A percentile compares a stretch with the other conserved stretches of the same genome.
These are phyloP conservation scores for Drosophila niveifrons DNA, from an alignment of 2,888 invertebrate genomes.

Conservation along the genomic window DNA sequence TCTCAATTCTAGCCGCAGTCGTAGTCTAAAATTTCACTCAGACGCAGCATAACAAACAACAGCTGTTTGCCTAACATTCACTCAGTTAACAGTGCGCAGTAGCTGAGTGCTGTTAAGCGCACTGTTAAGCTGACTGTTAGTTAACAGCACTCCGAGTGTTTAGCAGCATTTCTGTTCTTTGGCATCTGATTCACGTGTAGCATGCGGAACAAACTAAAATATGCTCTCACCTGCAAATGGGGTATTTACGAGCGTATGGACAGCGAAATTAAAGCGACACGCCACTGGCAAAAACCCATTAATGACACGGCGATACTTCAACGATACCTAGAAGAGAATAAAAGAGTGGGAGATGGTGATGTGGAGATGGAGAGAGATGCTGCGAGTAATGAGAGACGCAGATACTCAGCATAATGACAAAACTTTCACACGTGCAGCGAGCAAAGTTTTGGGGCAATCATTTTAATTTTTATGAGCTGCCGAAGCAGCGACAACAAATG, in stretches of 20 bases:
- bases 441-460: constrained; percentile 68
- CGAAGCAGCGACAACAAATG: constrained; percentile 10
- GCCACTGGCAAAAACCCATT: constrained; percentile 51
- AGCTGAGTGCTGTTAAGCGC: not conserved
- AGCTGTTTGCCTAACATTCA: constrained; percentile 52
- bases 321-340: constrained; percentile 20
- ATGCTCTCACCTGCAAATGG: constrained; percentile 38
- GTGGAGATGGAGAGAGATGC: too few species aligned
- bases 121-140: constrained; percentile 21
- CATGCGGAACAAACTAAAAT: constrained; percentile 48
- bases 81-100: constrained; percentile 34
- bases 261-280: constrained; percentile 30
- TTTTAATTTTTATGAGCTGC: constrained; percentile 79
- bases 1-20: not conserved
- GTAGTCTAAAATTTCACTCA: constrained; percentile 59
- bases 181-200: constrained; percentile 36
- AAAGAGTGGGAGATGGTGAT: too few species aligned
- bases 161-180: not conserved
- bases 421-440: constrained; percentile 51
- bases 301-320: constrained; percentile 60
- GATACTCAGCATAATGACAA: constrained; percentile 73
- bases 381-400: not conserved
- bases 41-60: constrained; percentile 66
- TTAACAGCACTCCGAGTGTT: constrained; percentile 56
- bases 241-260: constrained; percentile 7